These are phyloP conservation scores for Scylla paramamosain DNA, from an alignment of 1,140 invertebrate species.

Conservation along the genomic window DNA sequence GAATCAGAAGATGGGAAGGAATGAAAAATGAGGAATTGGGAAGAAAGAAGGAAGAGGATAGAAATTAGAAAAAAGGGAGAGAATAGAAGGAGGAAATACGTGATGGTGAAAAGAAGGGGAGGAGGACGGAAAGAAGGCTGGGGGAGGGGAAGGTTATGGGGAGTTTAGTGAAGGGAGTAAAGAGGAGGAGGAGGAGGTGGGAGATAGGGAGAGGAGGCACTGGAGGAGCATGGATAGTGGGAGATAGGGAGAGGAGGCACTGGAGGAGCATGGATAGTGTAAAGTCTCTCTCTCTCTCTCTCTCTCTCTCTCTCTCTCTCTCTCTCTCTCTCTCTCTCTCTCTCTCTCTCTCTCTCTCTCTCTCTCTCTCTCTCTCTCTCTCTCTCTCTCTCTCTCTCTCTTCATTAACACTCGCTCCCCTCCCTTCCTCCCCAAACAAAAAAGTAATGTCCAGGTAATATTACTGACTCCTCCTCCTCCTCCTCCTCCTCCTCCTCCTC, in stretches of 20 bases:
- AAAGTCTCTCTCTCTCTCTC: neutral
- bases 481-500: too few species aligned
- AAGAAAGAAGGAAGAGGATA: too few species aligned
- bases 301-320: neutral
- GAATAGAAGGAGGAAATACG: too few species aligned
- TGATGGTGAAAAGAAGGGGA: too few species aligned
- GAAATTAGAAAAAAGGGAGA: too few species aligned
- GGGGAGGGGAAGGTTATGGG: too few species aligned
- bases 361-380: constrained; percentile 7
- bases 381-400: neutral
- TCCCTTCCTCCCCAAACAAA: neutral
- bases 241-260: neutral
- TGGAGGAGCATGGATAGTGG: neutral
- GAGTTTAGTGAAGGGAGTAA: neutral
- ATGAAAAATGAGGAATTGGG: too few species aligned
- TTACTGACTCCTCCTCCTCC: neutral
- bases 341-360: neutral
- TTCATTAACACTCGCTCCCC: neutral
- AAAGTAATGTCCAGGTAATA: neutral
- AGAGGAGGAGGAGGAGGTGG: neutral
- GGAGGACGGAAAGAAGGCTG: too few species aligned
- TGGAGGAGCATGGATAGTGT: too few species aligned
- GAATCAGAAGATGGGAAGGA: too few species aligned
- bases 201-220: neutral
- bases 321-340: neutral